Conservation (phyloP, 2,113 vertebrate species). For the Saccopteryx bilineata region DNA sequence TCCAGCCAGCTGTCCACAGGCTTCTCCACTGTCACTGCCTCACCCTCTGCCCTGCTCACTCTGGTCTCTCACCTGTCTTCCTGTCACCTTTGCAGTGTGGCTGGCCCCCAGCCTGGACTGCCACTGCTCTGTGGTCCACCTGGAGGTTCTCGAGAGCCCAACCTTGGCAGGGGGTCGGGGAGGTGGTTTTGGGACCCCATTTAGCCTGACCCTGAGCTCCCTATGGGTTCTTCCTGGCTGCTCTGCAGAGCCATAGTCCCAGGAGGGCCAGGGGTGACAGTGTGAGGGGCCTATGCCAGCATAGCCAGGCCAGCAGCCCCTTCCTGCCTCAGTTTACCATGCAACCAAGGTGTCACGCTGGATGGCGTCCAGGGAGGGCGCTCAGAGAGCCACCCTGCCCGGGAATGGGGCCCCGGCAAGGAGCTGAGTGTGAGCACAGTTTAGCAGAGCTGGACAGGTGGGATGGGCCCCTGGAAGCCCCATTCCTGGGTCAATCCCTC, state of each 20-base stretch:
- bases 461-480: neutral
- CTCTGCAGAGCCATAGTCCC: neutral
- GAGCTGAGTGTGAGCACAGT: neutral
- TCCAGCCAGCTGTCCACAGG: neutral
- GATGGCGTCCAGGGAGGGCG: neutral
- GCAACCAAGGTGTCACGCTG: neutral
- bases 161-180: neutral
- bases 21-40: neutral
- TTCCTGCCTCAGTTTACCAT: neutral
- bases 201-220: neutral
- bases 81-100: neutral
- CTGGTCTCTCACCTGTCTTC: neutral
- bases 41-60: accelerated
- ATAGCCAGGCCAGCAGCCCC: neutral
- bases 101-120: accelerated
- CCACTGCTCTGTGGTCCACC: neutral
- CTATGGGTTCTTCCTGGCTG: neutral
- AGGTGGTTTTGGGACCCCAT: neutral
- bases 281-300: neutral
- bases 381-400: neutral
- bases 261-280: neutral
- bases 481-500: neutral
- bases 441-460: neutral
- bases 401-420: neutral
- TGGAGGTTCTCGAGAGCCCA: too few relatives aligned